Evolutionary conservation across 2,797 vertebrate genomes (phyloP).

Genomic region (Intellagama lesueurii): DNA sequence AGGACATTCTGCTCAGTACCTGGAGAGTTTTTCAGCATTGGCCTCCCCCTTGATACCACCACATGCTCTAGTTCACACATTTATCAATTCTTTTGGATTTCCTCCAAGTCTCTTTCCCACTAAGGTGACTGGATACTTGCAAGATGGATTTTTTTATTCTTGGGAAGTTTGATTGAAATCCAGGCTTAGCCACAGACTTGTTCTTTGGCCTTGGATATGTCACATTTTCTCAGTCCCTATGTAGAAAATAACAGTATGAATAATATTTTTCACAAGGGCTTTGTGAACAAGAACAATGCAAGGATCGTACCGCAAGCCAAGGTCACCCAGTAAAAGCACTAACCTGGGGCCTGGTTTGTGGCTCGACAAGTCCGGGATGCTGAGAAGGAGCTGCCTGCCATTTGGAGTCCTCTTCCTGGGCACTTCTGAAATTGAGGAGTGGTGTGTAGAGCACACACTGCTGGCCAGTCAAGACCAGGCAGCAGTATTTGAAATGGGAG

Average conservation of each 20-base stretch:
- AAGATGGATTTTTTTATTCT: constrained; percentile 9
- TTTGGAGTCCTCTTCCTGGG: too few relatives aligned
- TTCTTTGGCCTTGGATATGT: constrained; percentile 40
- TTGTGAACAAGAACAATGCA: neutral
- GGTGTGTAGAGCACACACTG: too few relatives aligned
- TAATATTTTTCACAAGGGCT: neutral
- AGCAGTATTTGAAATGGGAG: too few relatives aligned
- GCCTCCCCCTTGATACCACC: constrained; percentile 31
- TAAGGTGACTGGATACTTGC: constrained; percentile 1
- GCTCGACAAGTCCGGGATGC: neutral
- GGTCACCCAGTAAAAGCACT: neutral
- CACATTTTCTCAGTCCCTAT: constrained; percentile 12
- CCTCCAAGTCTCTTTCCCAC: neutral
- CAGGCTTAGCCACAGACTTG: neutral
- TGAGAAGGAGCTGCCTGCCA: neutral
- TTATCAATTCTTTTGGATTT: constrained; percentile 21
- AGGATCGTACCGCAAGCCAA: neutral
- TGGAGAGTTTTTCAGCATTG: neutral
- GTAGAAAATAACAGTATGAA: neutral
- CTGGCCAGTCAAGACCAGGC: too few relatives aligned
- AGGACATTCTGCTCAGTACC: constrained; percentile 40
- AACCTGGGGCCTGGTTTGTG: too few relatives aligned
- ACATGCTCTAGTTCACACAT: constrained; percentile 9
- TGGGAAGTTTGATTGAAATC: neutral
- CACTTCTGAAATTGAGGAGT: too few relatives aligned